phyloP scores from a whole-genome alignment of 2,113 vertebrate species.

The Leucopternis melanops region DNA sequence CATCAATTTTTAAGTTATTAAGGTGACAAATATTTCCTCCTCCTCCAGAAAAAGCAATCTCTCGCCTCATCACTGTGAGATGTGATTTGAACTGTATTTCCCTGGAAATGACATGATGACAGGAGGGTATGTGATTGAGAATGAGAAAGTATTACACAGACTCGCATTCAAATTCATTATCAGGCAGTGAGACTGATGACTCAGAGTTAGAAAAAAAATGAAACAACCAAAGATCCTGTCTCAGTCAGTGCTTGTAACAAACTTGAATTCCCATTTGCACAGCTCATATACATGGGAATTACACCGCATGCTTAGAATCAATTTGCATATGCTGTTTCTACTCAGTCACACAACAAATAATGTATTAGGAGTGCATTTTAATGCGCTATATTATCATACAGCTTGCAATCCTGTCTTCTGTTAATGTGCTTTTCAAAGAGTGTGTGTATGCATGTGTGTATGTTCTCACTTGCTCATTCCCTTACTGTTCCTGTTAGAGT shows the following conservation, averaged over 20 bases:
- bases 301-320: neutral
- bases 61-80: neutral
- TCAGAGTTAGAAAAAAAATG: slow-evolving; percentile 24
- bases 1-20: slow-evolving; percentile 7
- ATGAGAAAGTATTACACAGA: slow-evolving; percentile 22
- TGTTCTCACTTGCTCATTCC: neutral
- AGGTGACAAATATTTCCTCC: slow-evolving; percentile 3
- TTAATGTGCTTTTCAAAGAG: neutral
- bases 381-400: neutral
- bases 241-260: slow-evolving; percentile 44
- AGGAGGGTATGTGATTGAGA: neutral
- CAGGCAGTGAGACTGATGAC: slow-evolving; percentile 38
- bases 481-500: neutral
- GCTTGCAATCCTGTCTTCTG: neutral
- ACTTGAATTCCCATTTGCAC: slow-evolving; percentile 27
- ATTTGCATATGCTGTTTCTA: slow-evolving; percentile 43
- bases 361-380: slow-evolving; percentile 31
- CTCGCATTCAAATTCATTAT: slow-evolving; percentile 34
- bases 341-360: slow-evolving; percentile 44
- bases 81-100: neutral
- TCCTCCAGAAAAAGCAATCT: neutral
- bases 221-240: neutral
- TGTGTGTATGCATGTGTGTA: neutral
- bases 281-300: slow-evolving; percentile 39
- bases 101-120: slow-evolving; percentile 29